Evolutionary conservation across 2,888 invertebrate species (phyloP).

Genomic region (Nephrotoma guestfalica): DNA sequence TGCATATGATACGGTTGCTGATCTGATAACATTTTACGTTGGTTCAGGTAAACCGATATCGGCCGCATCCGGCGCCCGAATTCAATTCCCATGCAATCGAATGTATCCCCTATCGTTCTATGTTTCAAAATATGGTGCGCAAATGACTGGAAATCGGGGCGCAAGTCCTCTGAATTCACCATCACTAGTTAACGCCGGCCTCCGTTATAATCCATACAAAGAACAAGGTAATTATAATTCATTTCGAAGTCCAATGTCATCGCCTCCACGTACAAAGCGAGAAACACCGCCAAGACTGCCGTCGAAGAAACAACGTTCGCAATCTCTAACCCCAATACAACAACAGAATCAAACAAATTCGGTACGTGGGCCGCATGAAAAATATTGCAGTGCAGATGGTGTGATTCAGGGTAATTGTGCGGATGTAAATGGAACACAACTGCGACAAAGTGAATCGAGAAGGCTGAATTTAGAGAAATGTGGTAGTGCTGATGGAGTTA

Average conservation of each 20-base stretch:
- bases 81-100: slow-evolving; percentile 72
- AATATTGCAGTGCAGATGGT: slow-evolving; percentile 56
- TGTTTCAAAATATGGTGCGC: slow-evolving; percentile 41
- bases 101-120: slow-evolving; percentile 64
- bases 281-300: slow-evolving; percentile 36
- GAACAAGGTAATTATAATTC: slow-evolving; percentile 20
- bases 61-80: slow-evolving; percentile 72
- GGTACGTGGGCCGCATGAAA: slow-evolving; percentile 32
- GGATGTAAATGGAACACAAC: background rate
- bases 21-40: slow-evolving; percentile 85
- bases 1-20: slow-evolving; percentile 83
- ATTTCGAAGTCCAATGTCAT: slow-evolving; percentile 37
- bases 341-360: background rate
- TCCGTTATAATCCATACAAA: slow-evolving; percentile 23
- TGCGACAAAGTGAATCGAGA: background rate
- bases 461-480: slow-evolving; percentile 37
- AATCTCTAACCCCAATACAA: slow-evolving; percentile 56
- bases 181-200: slow-evolving; percentile 30
- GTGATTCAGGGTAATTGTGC: slow-evolving; percentile 36
- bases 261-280: slow-evolving; percentile 38
- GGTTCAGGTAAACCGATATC: slow-evolving; percentile 83
- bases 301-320: slow-evolving; percentile 58
- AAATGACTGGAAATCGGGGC: slow-evolving; percentile 33
- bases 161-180: slow-evolving; percentile 29
- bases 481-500: slow-evolving; percentile 53